Percentiles rank a stretch among this genome's conserved stretches.
Evolutionary conservation across 2,113 vertebrate species (phyloP).

Genomic region (Colossoma macropomum): DNA sequence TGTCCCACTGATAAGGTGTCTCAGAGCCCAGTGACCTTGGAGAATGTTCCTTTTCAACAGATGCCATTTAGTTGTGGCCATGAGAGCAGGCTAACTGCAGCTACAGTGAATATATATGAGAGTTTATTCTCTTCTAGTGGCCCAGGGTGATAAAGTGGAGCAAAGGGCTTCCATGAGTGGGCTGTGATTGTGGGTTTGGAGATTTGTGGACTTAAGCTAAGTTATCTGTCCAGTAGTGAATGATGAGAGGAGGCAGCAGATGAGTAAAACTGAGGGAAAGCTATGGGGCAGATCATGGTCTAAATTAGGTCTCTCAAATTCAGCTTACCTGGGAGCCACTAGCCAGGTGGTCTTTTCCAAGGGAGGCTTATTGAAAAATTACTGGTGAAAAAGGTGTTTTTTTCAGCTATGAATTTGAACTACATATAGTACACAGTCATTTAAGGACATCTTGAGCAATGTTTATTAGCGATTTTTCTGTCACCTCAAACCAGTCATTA

Average conservation of each 20-base stretch:
- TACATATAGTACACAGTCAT: too few relatives aligned
- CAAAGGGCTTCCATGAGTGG: not conserved
- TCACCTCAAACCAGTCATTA: too few relatives aligned
- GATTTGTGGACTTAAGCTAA: not conserved
- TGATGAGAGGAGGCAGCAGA: not conserved
- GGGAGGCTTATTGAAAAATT: too few relatives aligned
- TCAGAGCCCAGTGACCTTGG: not conserved
- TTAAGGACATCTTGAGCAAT: too few relatives aligned
- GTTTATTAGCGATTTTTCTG: too few relatives aligned
- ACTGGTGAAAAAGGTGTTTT: too few relatives aligned
- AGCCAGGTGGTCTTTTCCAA: too few relatives aligned
- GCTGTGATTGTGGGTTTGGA: not conserved
- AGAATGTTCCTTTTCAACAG: not conserved
- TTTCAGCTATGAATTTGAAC: too few relatives aligned
- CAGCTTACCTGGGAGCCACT: too few relatives aligned
- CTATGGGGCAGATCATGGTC: too few relatives aligned
- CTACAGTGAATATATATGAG: not conserved
- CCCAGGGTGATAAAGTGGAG: not conserved
- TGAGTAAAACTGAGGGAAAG: not conserved
- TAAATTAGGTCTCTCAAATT: not conserved
- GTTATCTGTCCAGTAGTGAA: not conserved
- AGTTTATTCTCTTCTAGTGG: not conserved
- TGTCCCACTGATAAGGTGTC: not conserved
- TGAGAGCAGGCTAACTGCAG: not conserved
- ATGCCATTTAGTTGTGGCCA: not conserved